Conservation (phyloP, 2,113 vertebrate species). For the Physeter macrocephalus region DNA sequence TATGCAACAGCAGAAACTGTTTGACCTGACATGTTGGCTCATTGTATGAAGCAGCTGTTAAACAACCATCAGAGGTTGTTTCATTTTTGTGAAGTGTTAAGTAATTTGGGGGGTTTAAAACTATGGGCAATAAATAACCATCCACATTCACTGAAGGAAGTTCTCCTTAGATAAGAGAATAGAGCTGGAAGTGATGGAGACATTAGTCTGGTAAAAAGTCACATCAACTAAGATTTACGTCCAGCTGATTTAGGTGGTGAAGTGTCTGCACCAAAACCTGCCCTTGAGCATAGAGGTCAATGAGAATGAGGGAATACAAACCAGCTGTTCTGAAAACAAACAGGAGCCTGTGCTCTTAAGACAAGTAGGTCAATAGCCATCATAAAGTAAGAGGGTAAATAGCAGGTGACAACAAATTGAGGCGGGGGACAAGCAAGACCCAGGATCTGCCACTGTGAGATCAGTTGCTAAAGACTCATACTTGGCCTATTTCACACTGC, state of each 20-base stretch:
- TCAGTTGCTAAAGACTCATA: not conserved
- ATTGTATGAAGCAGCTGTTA: not conserved
- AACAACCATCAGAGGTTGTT: not conserved
- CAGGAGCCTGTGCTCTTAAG: not conserved
- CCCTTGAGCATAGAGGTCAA: not conserved
- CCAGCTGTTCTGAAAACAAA: not conserved
- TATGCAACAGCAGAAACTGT: not conserved
- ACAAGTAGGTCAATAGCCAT: not conserved
- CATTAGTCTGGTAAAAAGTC: not conserved
- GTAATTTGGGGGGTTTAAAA: not conserved
- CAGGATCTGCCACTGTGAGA: too few species aligned
- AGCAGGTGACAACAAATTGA: not conserved
- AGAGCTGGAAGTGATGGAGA: not conserved
- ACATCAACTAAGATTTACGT: not conserved
- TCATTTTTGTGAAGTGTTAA: slow-evolving; percentile 10
- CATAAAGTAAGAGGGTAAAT: not conserved
- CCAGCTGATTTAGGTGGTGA: not conserved
- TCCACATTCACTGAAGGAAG: not conserved
- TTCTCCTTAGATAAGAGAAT: not conserved
- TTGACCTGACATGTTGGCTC: not conserved
- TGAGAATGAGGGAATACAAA: not conserved
- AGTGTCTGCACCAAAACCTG: not conserved
- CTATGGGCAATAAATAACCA: not conserved
- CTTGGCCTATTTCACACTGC: not conserved
- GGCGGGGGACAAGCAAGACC: not conserved